Evolutionary conservation across 2,113 vertebrate species (phyloP).

Genomic region (Athene cunicularia): DNA sequence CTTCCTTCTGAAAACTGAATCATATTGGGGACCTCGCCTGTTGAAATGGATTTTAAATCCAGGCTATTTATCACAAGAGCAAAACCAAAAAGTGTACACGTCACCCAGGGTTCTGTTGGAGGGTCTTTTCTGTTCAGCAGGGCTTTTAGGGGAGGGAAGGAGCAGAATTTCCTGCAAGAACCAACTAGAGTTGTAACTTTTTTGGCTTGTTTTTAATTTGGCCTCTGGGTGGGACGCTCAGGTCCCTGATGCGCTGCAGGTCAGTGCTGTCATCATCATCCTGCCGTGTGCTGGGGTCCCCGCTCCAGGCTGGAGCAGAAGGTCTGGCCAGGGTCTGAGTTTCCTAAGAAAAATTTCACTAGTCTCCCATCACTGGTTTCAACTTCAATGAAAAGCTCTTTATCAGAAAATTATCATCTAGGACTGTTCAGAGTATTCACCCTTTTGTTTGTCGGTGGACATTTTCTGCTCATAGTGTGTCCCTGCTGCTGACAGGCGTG

Average conservation of each 20-base stretch:
- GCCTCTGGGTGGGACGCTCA: not conserved
- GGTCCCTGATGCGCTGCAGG: not conserved
- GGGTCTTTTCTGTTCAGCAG: not conserved
- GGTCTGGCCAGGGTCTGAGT: not conserved
- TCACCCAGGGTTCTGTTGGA: not conserved
- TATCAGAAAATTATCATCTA: not conserved
- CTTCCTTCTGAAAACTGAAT: not conserved
- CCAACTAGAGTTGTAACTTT: accelerated
- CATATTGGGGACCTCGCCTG: not conserved
- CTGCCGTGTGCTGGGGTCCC: accelerated
- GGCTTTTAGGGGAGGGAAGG: not conserved
- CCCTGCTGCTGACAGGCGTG: accelerated
- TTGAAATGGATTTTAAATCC: not conserved
- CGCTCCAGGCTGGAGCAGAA: not conserved
- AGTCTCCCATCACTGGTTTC: not conserved
- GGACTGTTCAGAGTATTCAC: not conserved
- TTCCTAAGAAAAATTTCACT: not conserved
- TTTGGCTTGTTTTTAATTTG: not conserved
- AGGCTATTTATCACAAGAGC: accelerated
- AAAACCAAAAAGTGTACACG: not conserved
- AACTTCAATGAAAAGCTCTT: not conserved
- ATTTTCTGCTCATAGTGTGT: not conserved
- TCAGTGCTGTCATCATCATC: not conserved
- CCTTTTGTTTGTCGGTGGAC: not conserved
- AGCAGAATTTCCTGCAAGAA: not conserved